Evolutionary conservation across 1,140 invertebrate genomes (phyloP).

Genomic region (Euglossa dilemma): DNA sequence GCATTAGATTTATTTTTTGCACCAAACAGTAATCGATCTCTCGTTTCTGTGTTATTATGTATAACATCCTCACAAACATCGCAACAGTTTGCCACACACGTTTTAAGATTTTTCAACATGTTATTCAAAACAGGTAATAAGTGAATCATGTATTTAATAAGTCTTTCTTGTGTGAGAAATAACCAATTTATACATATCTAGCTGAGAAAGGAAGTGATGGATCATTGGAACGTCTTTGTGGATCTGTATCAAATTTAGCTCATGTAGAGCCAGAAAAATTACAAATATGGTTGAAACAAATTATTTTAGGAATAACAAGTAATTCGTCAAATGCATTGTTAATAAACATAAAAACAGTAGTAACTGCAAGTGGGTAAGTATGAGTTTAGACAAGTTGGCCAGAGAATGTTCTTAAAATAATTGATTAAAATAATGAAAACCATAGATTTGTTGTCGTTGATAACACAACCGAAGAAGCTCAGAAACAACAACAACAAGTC

Average conservation of each 20-base stretch:
- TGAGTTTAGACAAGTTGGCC: too few species aligned
- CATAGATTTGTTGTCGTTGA: conserved; percentile 51
- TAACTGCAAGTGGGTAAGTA: conserved; percentile 52
- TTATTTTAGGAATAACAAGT: conserved; percentile 84
- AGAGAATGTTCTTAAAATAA: background rate
- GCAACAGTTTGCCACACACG: conserved; percentile 88
- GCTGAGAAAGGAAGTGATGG: conserved; percentile 84
- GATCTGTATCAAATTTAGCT: conserved; percentile 86
- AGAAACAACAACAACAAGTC: conserved; percentile 68
- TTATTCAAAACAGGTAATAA: conserved; percentile 86
- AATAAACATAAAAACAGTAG: conserved; percentile 77
- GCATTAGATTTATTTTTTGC: conserved; percentile 92
- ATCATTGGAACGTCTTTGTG: conserved; percentile 87
- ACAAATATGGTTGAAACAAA: conserved; percentile 87
- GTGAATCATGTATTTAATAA: background rate
- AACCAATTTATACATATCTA: conserved; percentile 26
- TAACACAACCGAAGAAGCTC: conserved; percentile 52
- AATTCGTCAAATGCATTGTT: conserved; percentile 78
- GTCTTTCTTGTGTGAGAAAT: background rate
- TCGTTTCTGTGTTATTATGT: conserved; percentile 89
- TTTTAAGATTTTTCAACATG: conserved; percentile 91
- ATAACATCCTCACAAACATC: conserved; percentile 87
- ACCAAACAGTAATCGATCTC: conserved; percentile 83
- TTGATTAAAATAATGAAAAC: background rate
- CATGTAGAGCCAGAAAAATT: conserved; percentile 86